Percentiles rank a stretch among this genome's conserved stretches.
These are phyloP conservation scores for Sebastes variabilis DNA, from an alignment of 2,797 vertebrate genomes.

Conservation along the genomic window DNA sequence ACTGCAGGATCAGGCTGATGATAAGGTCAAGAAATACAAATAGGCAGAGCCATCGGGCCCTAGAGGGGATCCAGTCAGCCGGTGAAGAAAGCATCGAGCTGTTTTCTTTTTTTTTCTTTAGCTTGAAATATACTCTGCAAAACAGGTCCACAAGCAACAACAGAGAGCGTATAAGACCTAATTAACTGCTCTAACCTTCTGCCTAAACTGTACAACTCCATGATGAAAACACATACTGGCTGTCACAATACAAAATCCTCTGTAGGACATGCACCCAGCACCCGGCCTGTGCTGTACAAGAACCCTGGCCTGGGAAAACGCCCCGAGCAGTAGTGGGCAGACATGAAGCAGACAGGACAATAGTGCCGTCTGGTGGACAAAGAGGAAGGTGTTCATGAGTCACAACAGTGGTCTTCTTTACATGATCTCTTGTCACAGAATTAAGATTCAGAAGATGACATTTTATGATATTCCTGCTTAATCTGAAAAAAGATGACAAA, in stretches of 20 bases:
- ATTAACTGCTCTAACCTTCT: not conserved
- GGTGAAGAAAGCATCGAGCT: not conserved
- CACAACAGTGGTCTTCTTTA: not conserved
- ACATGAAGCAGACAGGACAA: conserved; percentile 9
- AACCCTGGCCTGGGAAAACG: conserved; percentile 47
- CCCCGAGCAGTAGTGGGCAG: conserved; percentile 22
- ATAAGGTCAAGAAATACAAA: conserved; percentile 35
- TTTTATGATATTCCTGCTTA: not conserved
- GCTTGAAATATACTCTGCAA: not conserved
- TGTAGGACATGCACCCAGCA: conserved; percentile 6
- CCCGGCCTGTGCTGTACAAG: not conserved
- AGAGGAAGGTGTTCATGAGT: not conserved
- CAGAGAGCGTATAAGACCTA: not conserved
- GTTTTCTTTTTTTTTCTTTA: not conserved
- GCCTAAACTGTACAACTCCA: not conserved
- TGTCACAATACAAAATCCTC: not conserved
- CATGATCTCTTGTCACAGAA: not conserved
- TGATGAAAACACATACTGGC: not conserved
- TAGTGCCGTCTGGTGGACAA: conserved; percentile 59
- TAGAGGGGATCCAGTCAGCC: not conserved
- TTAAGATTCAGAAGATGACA: not conserved
- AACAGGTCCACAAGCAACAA: not conserved
- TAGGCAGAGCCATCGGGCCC: conserved; percentile 3
- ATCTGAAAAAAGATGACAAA: not conserved
- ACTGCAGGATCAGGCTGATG: conserved; percentile 9